Evolutionary conservation across 2,888 invertebrate species (phyloP), one percentile per base, ranked within the genome.

Genomic region (Andrena marginata): DNA sequence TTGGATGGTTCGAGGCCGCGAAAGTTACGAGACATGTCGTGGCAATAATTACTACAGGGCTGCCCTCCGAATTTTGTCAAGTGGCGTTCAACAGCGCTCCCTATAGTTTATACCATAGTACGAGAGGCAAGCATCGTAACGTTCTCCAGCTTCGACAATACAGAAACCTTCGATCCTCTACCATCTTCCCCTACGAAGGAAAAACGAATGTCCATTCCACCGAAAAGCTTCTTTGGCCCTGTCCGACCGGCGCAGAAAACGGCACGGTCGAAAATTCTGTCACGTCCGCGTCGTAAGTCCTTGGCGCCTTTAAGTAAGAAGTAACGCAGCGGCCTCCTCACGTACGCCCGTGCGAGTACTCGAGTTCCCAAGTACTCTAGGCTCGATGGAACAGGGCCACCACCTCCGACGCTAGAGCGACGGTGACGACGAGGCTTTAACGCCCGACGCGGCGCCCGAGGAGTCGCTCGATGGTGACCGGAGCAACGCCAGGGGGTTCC

Each of bases 241-340:
- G 10, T 63, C 75, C 69, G 48, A 31, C 62, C 56, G 33, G 69
- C 54, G 70, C 77, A 65, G 73, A 60, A 60, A 42, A 31, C 64
- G 49, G n/a, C 29, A 13, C 59, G 35, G 85, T 92, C 90, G 86
- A 86, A 89, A 93, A 93, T 93, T 93, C 91, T 88, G 92, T 93
- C 93, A 93, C 93, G 93, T 91, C 89, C 90, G 86, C 87, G 90
- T 92, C 92, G 89, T 92, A 92, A 93, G 92, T 93, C 91, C 89
- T 91, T 86, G 80, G 86, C 87, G 89, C 85, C 89, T 92, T 90
- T 92, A 92, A 93, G 92, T 92, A 91, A 91, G 92, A 92, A 90
- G 88, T 77, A 85, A 87, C 87, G 78, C 70, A 65, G 67, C 26
- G 64, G 60, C 71, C 72, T 73, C 63, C 48, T 74, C 76, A 54